Percentiles rank a stretch among this genome's conserved stretches.
These are phyloP conservation scores for Potorous gilbertii DNA, from an alignment of 2,797 vertebrate genomes.

Conservation along the genomic window DNA sequence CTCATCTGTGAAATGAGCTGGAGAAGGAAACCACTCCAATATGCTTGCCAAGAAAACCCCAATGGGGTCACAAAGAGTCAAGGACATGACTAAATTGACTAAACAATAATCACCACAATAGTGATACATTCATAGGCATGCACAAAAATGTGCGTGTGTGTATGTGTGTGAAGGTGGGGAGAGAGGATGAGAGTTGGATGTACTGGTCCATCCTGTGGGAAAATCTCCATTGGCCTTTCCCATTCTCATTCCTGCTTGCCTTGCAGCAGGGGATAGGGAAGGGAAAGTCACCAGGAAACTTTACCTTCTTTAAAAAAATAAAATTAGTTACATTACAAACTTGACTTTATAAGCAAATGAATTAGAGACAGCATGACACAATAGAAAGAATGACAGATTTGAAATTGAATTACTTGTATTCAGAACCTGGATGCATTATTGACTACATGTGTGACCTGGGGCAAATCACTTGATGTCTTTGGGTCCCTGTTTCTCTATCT, in stretches of 20 bases:
- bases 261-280: neutral
- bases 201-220: neutral
- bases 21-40: neutral
- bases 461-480: neutral
- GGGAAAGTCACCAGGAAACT: neutral
- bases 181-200: neutral
- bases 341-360: neutral
- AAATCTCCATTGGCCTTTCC: neutral
- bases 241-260: neutral
- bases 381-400: neutral
- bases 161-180: fast-evolving
- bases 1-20: neutral
- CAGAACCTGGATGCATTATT: neutral
- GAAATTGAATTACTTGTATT: neutral
- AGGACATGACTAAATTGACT: neutral
- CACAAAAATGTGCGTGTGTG: too few species aligned
- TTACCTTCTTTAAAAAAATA: neutral
- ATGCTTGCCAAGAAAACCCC: neutral
- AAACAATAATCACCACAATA: neutral
- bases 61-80: neutral
- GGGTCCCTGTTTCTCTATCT: neutral
- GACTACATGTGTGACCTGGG: neutral
- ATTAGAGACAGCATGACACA: neutral
- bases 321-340: neutral
- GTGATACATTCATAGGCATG: neutral